Percentiles rank a stretch among this genome's conserved stretches.
Evolutionary conservation across 2,797 vertebrate genomes (phyloP).

Genomic region (Micropoecilia bifurca): DNA sequence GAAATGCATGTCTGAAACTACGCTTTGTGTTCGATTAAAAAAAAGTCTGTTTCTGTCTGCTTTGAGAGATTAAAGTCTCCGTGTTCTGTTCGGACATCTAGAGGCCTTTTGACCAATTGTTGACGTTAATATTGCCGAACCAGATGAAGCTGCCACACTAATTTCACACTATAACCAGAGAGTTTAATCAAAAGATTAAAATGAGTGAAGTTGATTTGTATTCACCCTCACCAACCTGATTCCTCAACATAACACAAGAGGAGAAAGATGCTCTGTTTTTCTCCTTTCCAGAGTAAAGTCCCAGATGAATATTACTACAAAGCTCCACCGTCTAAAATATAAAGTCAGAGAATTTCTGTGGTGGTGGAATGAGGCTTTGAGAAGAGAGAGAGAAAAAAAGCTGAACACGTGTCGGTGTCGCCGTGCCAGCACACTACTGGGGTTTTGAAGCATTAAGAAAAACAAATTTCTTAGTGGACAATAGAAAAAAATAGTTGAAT

Average conservation of each 20-base stretch:
- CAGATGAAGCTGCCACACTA: slow-evolving; percentile 69
- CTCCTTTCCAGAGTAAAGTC: not conserved
- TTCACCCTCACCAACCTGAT: not conserved
- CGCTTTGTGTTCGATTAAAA: slow-evolving; percentile 1
- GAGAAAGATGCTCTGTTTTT: not conserved
- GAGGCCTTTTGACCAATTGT: slow-evolving; percentile 41
- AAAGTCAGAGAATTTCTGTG: not conserved
- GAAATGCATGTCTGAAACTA: slow-evolving; percentile 3
- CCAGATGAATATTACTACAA: not conserved
- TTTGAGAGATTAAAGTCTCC: slow-evolving; percentile 38
- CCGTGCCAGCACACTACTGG: not conserved
- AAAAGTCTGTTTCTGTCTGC: slow-evolving; percentile 27
- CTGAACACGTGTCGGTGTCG: not conserved
- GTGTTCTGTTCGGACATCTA: slow-evolving; percentile 48
- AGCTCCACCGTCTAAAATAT: not conserved
- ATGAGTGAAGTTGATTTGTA: slow-evolving; percentile 5
- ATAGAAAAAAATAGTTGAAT: not conserved
- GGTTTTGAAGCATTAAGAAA: not conserved
- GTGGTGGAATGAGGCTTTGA: not conserved
- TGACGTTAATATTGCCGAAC: slow-evolving; percentile 61
- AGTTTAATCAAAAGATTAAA: slow-evolving; percentile 62
- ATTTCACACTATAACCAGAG: slow-evolving; percentile 41
- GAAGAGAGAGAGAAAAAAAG: not conserved
- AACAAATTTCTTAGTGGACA: not conserved
- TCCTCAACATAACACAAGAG: not conserved